Evolutionary conservation across 2,113 vertebrate genomes (phyloP).

Genomic region (Heterotilapia buettikoferi): DNA sequence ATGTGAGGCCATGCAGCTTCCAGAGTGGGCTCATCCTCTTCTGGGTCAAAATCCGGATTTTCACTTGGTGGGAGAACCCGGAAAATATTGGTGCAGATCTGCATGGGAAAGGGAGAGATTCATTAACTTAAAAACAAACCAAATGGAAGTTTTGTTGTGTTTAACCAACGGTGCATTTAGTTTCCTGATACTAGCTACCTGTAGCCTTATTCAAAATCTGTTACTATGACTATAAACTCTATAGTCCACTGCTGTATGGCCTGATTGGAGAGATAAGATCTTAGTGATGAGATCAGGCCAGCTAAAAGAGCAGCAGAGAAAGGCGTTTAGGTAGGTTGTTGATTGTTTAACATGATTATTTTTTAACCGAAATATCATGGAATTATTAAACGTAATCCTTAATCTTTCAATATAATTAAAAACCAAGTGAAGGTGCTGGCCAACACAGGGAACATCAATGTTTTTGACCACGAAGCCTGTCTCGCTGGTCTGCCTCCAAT

Average conservation of each 20-base stretch:
- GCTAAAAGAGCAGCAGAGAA: neutral
- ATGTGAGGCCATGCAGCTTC: constrained; percentile 98
- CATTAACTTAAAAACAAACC: neutral
- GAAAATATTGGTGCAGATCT: constrained; percentile 96
- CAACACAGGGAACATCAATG: neutral
- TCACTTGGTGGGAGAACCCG: constrained; percentile 95
- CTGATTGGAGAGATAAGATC: neutral
- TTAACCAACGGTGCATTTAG: neutral
- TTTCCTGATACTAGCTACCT: neutral
- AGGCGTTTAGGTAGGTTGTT: neutral
- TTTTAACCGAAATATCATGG: neutral
- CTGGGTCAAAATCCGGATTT: constrained; percentile 97
- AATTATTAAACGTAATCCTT: neutral
- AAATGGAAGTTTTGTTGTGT: neutral
- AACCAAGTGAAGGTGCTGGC: neutral
- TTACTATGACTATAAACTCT: neutral
- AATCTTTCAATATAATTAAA: neutral
- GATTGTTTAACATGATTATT: neutral
- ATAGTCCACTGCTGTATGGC: neutral
- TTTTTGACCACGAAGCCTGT: neutral
- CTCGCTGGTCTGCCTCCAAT: neutral
- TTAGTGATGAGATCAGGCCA: neutral
- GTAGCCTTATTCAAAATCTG: neutral
- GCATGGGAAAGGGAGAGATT: constrained; percentile 23
- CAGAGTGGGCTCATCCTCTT: constrained; percentile 96